Percentiles rank a stretch among this genome's conserved stretches.
Evolutionary conservation across 2,888 invertebrate species (phyloP).

Genomic region (Bombyx huttoni): DNA sequence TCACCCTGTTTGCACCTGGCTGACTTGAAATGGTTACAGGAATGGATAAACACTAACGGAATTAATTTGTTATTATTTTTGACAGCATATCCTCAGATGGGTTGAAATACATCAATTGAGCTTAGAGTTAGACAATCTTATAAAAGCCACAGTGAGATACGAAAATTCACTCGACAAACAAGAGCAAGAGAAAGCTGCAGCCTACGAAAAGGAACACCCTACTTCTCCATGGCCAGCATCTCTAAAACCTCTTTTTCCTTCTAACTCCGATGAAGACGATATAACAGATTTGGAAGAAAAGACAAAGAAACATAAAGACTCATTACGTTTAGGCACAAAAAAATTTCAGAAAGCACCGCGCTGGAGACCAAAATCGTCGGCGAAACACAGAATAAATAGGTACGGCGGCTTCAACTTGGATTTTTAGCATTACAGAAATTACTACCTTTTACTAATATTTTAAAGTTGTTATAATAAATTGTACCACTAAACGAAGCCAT

Average conservation of each 20-base stretch:
- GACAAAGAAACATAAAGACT: not conserved
- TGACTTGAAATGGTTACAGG: no score
- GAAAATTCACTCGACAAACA: slow-evolving; percentile 4
- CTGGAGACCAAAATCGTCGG: not conserved
- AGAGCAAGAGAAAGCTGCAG: not conserved
- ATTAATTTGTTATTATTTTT: not conserved
- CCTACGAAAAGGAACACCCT: not conserved
- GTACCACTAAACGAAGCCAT: no score
- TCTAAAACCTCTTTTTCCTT: not conserved
- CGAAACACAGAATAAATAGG: not conserved
- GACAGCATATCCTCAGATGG: slow-evolving; percentile 1
- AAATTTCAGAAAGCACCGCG: not conserved
- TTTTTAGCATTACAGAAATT: not conserved
- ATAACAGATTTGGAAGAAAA: not conserved
- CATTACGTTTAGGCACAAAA: not conserved
- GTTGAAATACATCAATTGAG: slow-evolving; percentile 7
- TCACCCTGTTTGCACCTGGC: no score
- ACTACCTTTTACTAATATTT: no score
- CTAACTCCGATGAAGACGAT: not conserved
- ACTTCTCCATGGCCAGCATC: not conserved
- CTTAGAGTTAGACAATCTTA: slow-evolving; percentile 9
- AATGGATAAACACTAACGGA: not conserved
- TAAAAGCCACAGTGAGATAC: slow-evolving; percentile 7
- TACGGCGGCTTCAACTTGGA: not conserved
- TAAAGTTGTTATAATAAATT: no score